Evolutionary conservation across 2,797 vertebrate species (phyloP).

Genomic region (Oophaga sylvatica): DNA sequence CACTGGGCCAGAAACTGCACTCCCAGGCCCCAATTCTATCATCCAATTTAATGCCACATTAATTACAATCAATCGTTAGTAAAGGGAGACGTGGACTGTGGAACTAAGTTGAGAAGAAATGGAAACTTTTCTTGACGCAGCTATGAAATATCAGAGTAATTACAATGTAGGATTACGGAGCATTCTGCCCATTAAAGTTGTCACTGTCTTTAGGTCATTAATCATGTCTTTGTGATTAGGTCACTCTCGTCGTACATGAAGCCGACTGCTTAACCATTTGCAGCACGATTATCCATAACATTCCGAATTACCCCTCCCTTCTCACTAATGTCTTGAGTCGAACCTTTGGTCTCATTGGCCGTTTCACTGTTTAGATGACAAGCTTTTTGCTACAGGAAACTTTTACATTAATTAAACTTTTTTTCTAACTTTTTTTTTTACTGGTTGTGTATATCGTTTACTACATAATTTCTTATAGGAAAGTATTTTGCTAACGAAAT

Average conservation of each 20-base stretch:
- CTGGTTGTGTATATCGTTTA: background rate
- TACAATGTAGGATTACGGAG: slow-evolving; percentile 23
- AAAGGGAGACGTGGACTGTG: slow-evolving; percentile 49
- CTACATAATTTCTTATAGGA: background rate
- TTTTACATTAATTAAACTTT: background rate
- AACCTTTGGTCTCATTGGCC: background rate
- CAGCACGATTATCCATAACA: background rate
- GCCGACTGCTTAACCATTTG: slow-evolving; percentile 37
- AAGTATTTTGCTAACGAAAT: no score
- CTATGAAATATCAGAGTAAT: slow-evolving; percentile 53
- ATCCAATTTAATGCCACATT: slow-evolving; percentile 63
- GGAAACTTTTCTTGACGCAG: slow-evolving; percentile 46
- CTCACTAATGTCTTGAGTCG: background rate
- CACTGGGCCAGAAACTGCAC: slow-evolving; percentile 59
- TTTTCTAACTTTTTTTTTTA: background rate
- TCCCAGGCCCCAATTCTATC: slow-evolving; percentile 60
- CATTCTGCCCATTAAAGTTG: slow-evolving; percentile 9
- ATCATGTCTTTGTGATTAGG: slow-evolving; percentile 52
- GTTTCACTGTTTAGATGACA: no score
- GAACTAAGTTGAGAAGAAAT: slow-evolving; percentile 45
- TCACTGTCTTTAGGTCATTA: slow-evolving; percentile 49
- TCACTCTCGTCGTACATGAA: slow-evolving; percentile 41
- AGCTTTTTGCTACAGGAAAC: background rate
- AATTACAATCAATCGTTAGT: slow-evolving; percentile 62
- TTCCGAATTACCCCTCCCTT: slow-evolving; percentile 6